These are phyloP conservation scores for Lagocephalus sceleratus DNA, from an alignment of 2,797 vertebrate species.

Conservation along the genomic window DNA sequence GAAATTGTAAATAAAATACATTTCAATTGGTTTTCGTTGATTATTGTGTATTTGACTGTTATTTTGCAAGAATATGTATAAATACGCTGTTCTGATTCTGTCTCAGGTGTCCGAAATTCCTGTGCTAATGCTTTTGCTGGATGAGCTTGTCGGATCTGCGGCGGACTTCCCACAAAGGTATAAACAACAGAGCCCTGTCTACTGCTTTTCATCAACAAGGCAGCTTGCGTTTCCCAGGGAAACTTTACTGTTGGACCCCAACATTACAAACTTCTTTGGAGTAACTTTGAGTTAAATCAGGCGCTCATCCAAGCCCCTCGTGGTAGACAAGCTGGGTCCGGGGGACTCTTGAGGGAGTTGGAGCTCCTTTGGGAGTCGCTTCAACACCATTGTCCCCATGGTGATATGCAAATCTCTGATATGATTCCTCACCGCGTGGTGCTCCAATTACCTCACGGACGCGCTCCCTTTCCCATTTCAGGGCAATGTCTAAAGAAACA, in stretches of 20 bases:
- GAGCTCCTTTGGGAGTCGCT: slow-evolving; percentile 52
- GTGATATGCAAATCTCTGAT: slow-evolving; percentile 71
- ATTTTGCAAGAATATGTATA: too few species aligned
- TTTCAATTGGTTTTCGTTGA: too few species aligned
- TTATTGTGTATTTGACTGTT: too few species aligned
- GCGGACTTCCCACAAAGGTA: slow-evolving; percentile 28
- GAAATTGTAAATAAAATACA: too few species aligned
- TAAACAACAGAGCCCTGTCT: slow-evolving; percentile 2
- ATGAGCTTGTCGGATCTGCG: slow-evolving; percentile 29
- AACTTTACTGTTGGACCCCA: slow-evolving; percentile 43
- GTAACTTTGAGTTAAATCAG: slow-evolving; percentile 39
- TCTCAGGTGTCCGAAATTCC: slow-evolving; percentile 44
- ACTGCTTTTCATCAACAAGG: too few species aligned
- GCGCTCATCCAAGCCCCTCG: slow-evolving; percentile 12
- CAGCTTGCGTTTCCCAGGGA: not conserved
- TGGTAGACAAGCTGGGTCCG: slow-evolving; percentile 51
- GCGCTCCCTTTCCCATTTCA: slow-evolving; percentile 53
- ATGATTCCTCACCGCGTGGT: slow-evolving; percentile 57
- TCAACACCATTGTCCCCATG: slow-evolving; percentile 66
- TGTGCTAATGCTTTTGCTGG: slow-evolving; percentile 28
- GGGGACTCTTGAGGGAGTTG: slow-evolving; percentile 61
- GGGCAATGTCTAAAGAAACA: slow-evolving; percentile 48
- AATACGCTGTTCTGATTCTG: slow-evolving; percentile 4
- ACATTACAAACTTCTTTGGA: slow-evolving; percentile 29
- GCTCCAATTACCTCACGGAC: slow-evolving; percentile 52